phyloP scores from a whole-genome alignment of 2,113 vertebrate genomes.

The Pterophyllum scalare region DNA sequence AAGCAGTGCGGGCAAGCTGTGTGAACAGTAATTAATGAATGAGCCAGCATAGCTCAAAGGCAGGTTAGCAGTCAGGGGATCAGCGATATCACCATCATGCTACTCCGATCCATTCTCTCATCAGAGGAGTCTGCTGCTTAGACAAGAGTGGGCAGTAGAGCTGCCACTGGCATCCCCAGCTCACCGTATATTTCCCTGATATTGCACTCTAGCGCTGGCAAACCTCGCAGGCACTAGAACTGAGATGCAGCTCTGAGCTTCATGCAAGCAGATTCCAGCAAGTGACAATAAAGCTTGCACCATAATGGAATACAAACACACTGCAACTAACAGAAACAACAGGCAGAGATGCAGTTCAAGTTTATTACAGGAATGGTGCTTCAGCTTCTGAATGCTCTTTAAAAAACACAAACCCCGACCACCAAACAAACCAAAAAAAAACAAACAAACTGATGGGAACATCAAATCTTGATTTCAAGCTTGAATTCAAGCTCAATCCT shows the following conservation, averaged over 20 bases:
- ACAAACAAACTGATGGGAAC: not conserved
- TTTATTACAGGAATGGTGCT: not conserved
- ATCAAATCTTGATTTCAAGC: not conserved
- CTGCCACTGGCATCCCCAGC: conserved; percentile 31
- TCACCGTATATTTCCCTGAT: conserved; percentile 26
- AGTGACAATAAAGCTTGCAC: not conserved
- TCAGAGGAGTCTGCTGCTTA: conserved; percentile 57
- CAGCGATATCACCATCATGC: conserved; percentile 49
- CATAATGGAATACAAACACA: not conserved
- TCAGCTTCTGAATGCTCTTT: not conserved
- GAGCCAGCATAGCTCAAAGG: conserved; percentile 54
- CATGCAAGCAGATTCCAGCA: not conserved
- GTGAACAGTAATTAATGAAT: conserved; percentile 51
- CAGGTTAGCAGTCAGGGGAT: conserved; percentile 59
- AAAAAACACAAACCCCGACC: too few species aligned
- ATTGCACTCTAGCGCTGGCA: conserved; percentile 17
- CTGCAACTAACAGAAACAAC: not conserved
- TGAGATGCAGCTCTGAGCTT: conserved; percentile 13
- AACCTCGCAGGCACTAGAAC: conserved; percentile 9
- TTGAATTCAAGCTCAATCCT: not conserved
- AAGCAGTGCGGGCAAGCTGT: conserved; percentile 7
- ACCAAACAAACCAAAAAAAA: too few species aligned
- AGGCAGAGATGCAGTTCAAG: not conserved
- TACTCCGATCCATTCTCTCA: conserved; percentile 47
- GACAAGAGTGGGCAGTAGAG: conserved; percentile 56